A percentile compares a stretch with the other conserved stretches of the same genome.
Evolutionary conservation across 2,888 invertebrate species (phyloP).

Genomic region (Exephanes ischioxanthus): DNA sequence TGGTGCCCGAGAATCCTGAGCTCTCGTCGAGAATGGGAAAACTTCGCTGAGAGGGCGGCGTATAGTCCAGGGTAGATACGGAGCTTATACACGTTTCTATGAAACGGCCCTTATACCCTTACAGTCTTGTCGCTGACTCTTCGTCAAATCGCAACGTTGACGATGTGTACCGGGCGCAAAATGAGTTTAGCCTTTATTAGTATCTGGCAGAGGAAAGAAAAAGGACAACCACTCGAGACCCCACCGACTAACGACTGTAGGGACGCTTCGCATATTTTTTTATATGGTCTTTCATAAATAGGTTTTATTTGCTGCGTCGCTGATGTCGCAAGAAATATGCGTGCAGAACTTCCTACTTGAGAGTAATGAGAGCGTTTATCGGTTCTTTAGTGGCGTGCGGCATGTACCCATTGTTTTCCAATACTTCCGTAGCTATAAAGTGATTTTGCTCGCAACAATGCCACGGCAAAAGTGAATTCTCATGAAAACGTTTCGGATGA

Average conservation of each 20-base stretch:
- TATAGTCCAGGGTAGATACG: conserved; percentile 1
- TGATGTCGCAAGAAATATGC: neutral
- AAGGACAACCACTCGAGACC: conserved; percentile 25
- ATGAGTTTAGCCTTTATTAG: conserved; percentile 14
- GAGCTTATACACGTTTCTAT: conserved; percentile 28
- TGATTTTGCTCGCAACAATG: conserved; percentile 35
- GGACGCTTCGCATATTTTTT: neutral
- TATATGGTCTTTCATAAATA: neutral
- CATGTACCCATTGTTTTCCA: conserved; percentile 2
- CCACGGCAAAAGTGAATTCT: conserved; percentile 27
- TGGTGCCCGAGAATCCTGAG: conserved; percentile 26
- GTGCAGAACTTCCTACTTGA: neutral
- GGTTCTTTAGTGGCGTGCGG: neutral
- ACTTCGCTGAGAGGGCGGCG: conserved; percentile 33
- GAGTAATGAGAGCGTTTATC: conserved; percentile 35
- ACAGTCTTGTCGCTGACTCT: neutral
- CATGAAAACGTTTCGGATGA: conserved; percentile 22
- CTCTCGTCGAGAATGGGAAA: conserved; percentile 59
- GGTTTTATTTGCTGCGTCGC: neutral
- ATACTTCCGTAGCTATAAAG: conserved; percentile 15
- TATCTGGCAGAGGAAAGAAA: conserved; percentile 16
- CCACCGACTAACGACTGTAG: neutral
- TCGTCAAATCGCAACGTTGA: conserved; percentile 2
- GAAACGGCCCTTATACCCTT: neutral
- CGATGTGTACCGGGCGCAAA: conserved; percentile 8